These are phyloP conservation scores for Tenodera sinensis DNA, from an alignment of 2,888 invertebrate species.

Conservation along the genomic window DNA sequence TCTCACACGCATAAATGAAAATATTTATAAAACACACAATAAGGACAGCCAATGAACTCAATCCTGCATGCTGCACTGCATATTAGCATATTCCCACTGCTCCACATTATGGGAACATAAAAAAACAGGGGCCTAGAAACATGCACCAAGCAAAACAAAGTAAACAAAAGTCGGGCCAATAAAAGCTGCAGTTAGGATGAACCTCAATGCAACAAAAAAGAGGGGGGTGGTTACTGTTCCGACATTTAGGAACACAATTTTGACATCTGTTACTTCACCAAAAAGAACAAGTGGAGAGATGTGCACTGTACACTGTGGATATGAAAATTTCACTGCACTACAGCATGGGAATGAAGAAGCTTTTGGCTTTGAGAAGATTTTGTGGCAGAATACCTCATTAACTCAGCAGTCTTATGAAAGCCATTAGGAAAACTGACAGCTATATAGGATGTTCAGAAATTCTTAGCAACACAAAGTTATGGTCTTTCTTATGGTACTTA, in stretches of 20 bases:
- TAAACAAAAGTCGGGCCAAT: neutral
- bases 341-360: no score
- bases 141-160: neutral
- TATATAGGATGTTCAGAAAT: no score
- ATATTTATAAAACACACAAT: neutral
- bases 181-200: neutral
- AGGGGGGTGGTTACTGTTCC: neutral
- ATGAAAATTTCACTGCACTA: neutral
- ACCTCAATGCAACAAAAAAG: neutral
- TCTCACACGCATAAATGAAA: neutral
- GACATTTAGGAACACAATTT: neutral
- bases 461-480: no score
- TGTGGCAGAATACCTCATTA: no score
- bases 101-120: neutral
- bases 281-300: neutral
- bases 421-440: no score
- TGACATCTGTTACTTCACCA: neutral
- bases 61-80: neutral
- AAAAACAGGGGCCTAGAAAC: neutral
- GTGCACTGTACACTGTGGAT: neutral
- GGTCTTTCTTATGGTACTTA: no score
- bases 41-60: neutral
- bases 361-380: no score
- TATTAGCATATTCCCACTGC: neutral
- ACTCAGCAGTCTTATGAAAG: no score